phyloP scores from a whole-genome alignment of 2,797 vertebrate genomes.

The Lithobates pipiens region DNA sequence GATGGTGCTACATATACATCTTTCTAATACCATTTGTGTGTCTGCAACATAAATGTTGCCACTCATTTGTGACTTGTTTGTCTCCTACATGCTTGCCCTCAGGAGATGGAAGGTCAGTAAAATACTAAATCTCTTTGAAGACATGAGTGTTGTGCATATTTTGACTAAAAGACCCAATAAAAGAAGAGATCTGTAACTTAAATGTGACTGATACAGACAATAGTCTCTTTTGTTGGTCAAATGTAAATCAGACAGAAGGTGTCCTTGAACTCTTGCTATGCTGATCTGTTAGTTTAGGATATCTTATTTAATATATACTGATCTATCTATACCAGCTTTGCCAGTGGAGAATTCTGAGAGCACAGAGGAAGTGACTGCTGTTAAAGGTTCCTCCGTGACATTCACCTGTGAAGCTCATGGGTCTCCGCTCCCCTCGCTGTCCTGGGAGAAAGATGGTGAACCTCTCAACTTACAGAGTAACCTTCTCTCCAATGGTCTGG shows the following conservation, averaged over 20 bases:
- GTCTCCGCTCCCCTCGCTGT: slow-evolving; percentile 81
- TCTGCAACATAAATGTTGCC: not conserved
- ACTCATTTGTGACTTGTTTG: not conserved
- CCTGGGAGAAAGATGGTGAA: slow-evolving; percentile 87
- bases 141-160: too few relatives aligned
- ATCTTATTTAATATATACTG: not conserved
- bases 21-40: too few relatives aligned
- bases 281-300: too few relatives aligned
- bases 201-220: too few relatives aligned
- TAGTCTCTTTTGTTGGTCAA: too few relatives aligned
- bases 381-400: slow-evolving; percentile 81
- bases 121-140: not conserved
- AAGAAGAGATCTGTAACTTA: too few relatives aligned
- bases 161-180: too few relatives aligned
- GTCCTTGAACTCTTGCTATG: too few relatives aligned
- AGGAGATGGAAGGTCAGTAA: not conserved
- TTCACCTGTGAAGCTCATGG: slow-evolving; percentile 87
- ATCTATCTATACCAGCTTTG: slow-evolving; percentile 73
- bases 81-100: not conserved
- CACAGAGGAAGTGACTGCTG: slow-evolving; percentile 80
- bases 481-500: slow-evolving; percentile 74
- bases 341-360: slow-evolving; percentile 79
- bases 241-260: too few relatives aligned
- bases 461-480: slow-evolving; percentile 78
- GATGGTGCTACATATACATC: too few relatives aligned